Percentiles rank a stretch among this genome's conserved stretches.
Evolutionary conservation across 30 jellyfish, hydroid and myxozoan species (phyloP).

Genomic region (Aurelia aurita complex sp. Pacific): DNA sequence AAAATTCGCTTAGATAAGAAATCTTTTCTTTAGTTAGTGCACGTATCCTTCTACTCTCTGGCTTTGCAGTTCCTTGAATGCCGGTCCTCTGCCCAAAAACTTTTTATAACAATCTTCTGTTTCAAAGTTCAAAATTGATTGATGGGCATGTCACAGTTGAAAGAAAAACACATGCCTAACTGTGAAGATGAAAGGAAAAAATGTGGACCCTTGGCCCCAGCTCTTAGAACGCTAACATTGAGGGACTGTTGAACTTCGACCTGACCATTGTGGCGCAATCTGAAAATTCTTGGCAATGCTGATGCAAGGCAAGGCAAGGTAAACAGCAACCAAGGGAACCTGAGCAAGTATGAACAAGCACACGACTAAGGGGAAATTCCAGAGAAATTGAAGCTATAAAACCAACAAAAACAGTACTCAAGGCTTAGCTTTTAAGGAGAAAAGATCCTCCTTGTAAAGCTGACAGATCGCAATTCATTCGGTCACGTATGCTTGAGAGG

Average conservation of each 20-base stretch:
- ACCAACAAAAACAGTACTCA: too few species aligned
- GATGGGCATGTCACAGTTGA: constrained; percentile 29
- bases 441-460: too few species aligned
- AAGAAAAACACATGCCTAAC: constrained; percentile 24
- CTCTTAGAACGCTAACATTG: constrained; percentile 5
- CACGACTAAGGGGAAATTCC: too few species aligned
- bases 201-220: constrained; percentile 31
- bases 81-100: not conserved
- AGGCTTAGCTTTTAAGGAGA: too few species aligned
- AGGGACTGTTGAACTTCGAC: constrained; percentile 28
- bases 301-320: too few species aligned
- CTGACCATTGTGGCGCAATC: not conserved
- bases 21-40: not conserved
- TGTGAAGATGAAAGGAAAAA: constrained; percentile 1
- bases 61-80: constrained; percentile 51
- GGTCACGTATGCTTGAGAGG: too few species aligned
- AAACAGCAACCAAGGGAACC: too few species aligned
- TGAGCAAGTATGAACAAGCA: too few species aligned
- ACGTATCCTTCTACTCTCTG: constrained; percentile 43
- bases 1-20: not conserved
- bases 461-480: too few species aligned
- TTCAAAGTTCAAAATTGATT: constrained; percentile 49
- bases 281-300: too few species aligned
- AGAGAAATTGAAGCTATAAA: too few species aligned
- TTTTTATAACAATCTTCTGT: constrained; percentile 34